Evolutionary conservation across 2,113 vertebrate genomes (phyloP).

Genomic region (Oenanthe melanoleuca): DNA sequence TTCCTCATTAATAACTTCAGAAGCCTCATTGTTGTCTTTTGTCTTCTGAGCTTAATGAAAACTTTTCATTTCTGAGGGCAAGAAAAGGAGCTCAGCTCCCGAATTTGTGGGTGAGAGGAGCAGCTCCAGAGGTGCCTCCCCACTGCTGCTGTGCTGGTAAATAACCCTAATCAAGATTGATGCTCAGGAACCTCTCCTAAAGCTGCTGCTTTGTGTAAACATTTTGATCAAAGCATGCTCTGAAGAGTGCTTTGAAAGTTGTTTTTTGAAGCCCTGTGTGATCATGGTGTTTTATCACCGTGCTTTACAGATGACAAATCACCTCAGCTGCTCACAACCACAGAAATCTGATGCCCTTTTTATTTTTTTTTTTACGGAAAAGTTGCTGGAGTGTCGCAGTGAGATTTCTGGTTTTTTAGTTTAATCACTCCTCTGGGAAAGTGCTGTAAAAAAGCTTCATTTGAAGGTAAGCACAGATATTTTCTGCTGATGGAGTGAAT

Average conservation of each 20-base stretch:
- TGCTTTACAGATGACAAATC: constrained; percentile 28
- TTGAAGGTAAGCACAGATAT: not conserved
- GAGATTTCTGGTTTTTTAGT: not conserved
- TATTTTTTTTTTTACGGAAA: not conserved
- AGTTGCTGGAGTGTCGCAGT: not conserved
- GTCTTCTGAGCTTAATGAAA: not conserved
- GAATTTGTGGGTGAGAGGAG: not conserved
- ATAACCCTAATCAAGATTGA: constrained; percentile 21
- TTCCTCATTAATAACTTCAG: not conserved
- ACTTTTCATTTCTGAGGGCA: not conserved
- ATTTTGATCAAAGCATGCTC: constrained; percentile 9
- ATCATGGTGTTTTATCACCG: not conserved
- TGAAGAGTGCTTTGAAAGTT: constrained; percentile 4
- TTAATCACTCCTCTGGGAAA: not conserved
- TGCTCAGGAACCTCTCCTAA: not conserved
- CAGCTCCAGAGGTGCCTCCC: not conserved
- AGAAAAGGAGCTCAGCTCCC: fast-evolving
- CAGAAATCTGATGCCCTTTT: not conserved
- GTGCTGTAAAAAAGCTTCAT: fast-evolving
- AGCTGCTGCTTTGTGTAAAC: not conserved
- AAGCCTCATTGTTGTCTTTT: not conserved
- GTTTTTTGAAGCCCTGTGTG: constrained; percentile 27
- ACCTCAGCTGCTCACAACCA: not conserved
- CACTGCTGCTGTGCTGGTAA: not conserved
- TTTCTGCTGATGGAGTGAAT: not conserved